Evolutionary conservation across 1,140 invertebrate species (phyloP).

Genomic region (Drosophila jambulina): DNA sequence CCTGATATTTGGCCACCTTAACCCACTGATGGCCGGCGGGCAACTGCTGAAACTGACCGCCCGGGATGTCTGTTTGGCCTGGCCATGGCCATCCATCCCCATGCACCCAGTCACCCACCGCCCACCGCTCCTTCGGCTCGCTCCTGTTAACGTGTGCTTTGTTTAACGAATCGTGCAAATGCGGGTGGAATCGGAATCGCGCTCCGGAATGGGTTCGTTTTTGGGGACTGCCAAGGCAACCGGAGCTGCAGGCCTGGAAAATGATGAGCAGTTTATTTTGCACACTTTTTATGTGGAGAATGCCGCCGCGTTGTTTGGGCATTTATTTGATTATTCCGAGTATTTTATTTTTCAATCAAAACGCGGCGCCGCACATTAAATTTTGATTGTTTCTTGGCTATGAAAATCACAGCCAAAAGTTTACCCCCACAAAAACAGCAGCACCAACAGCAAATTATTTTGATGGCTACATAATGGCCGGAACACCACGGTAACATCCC

Average conservation of each 20-base stretch:
- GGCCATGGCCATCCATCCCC: conserved; percentile 4
- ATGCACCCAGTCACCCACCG: not conserved
- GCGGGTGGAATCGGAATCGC: conserved; percentile 70
- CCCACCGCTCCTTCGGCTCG: conserved; percentile 23
- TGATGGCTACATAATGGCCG: conserved; percentile 76
- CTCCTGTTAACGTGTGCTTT: conserved; percentile 81
- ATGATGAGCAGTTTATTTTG: conserved; percentile 76
- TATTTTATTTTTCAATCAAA: conserved; percentile 82
- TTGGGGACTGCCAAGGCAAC: conserved; percentile 23
- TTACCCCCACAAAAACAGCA: conserved; percentile 17
- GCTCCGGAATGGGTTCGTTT: conserved; percentile 23
- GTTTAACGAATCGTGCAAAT: conserved; percentile 85
- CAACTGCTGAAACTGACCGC: conserved; percentile 67
- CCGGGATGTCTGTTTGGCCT: conserved; percentile 23
- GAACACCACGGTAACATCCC: conserved; percentile 7
- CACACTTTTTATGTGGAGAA: conserved; percentile 29
- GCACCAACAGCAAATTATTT: conserved; percentile 69
- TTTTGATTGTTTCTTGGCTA: conserved; percentile 75
- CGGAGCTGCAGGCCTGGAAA: conserved; percentile 20
- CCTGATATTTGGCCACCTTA: conserved; percentile 21
- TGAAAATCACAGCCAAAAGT: conserved; percentile 78
- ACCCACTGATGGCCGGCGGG: conserved; percentile 40
- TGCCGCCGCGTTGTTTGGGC: conserved; percentile 37
- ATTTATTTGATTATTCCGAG: conserved; percentile 77
- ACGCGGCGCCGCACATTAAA: conserved; percentile 79